Evolutionary conservation across 2,888 invertebrate species (phyloP).

Genomic region (Schrankia costaestrigalis): DNA sequence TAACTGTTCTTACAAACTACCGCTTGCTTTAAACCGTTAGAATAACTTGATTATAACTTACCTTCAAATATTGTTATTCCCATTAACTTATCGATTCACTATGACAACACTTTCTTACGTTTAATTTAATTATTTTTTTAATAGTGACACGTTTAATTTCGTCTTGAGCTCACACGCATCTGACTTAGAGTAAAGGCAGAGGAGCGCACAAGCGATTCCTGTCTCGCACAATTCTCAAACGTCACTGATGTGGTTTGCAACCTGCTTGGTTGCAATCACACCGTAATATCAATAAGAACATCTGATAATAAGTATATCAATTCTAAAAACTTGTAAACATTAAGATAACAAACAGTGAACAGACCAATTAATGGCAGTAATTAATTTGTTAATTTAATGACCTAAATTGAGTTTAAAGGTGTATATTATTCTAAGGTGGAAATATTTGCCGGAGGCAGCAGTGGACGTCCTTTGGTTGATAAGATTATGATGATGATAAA

Average conservation of each 20-base stretch:
- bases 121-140: slow-evolving; percentile 23
- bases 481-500: no score
- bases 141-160: slow-evolving; percentile 41
- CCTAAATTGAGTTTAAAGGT: no score
- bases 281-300: slow-evolving; percentile 33
- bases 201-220: slow-evolving; percentile 29
- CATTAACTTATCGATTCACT: slow-evolving; percentile 44
- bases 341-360: no score
- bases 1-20: slow-evolving; percentile 46
- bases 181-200: slow-evolving; percentile 34
- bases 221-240: slow-evolving; percentile 30
- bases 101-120: slow-evolving; percentile 31
- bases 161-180: slow-evolving; percentile 55
- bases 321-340: no score
- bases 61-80: slow-evolving; percentile 44
- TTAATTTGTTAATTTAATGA: no score
- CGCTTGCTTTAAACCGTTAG: slow-evolving; percentile 39
- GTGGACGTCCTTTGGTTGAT: no score
- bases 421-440: no score
- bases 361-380: no score
- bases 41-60: slow-evolving; percentile 41
- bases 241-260: slow-evolving; percentile 56
- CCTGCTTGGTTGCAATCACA: slow-evolving; percentile 50
- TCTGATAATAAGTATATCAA: slow-evolving; percentile 16
- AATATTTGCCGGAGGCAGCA: no score